Evolutionary conservation across 2,888 invertebrate species (phyloP), one percentile per base, ranked within the genome.

Genomic region (Pseudeuparius sepicola): DNA sequence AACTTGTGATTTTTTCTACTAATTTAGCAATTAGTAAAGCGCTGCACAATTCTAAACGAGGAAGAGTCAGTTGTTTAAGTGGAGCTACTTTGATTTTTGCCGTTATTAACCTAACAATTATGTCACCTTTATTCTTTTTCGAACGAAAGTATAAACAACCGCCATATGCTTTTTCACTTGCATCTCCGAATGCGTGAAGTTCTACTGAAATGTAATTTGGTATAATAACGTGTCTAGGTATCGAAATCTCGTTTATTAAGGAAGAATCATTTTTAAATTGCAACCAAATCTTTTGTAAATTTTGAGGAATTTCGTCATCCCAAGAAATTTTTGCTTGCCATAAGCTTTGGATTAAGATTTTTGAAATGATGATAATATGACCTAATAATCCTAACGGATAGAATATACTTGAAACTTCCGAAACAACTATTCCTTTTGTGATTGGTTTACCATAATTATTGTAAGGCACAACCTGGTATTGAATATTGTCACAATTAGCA

Each of bases 371-470:
- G n/a, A n/a, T n/a, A n/a, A n/a, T n/a, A n/a, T n/a, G n/a, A n/a
- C n/a, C n/a, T n/a, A n/a, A n/a, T n/a, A n/a, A 24, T 12, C 48
- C 47, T 24, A 48, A 14, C 4, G 47, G 44, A 28, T 51, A 49
- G 31, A 42, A 49, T n/a, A n/a, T n/a, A n/a, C n/a, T n/a, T n/a
- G n/a, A n/a, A n/a, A n/a, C n/a, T n/a, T n/a, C n/a, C n/a, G n/a
- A n/a, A n/a, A n/a, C n/a, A n/a, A n/a, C n/a, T n/a, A n/a, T n/a
- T n/a, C n/a, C n/a, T n/a, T n/a, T 31, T 28, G 31, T 31, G 9
- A 31, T 12, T 9, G 20, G 7, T 20, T 20, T n/a, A 20, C 7
- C 7, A 9, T 20, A n/a, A 7, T 7, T 9, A 9, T 9, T 20
- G n/a, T 20, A 9, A 20, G 7, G 7, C 20, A n/a, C 12, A 30